A percentile compares a stretch with the other conserved stretches of the same genome.
These are phyloP conservation scores for Pseudochirops cupreus DNA, from an alignment of 2,797 vertebrate genomes.

Conservation along the genomic window DNA sequence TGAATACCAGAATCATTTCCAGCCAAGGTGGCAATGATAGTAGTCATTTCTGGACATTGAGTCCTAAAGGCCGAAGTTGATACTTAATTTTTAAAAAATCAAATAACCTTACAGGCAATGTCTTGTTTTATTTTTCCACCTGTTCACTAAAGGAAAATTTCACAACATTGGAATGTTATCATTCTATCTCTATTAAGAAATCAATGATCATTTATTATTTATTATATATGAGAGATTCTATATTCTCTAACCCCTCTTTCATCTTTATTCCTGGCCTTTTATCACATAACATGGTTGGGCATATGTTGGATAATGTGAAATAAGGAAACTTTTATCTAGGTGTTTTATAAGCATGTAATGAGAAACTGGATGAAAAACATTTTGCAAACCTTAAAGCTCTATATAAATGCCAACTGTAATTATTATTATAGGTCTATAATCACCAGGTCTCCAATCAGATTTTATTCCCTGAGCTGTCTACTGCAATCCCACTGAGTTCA, in stretches of 20 bases:
- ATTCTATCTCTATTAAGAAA: not conserved
- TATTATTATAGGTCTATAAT: not conserved
- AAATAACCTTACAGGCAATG: conserved; percentile 17
- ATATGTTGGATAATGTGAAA: not conserved
- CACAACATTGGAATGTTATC: not conserved
- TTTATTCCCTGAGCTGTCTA: not conserved
- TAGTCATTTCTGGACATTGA: not conserved
- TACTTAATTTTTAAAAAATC: conserved; percentile 23
- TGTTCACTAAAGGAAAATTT: conserved; percentile 5
- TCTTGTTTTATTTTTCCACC: conserved; percentile 6
- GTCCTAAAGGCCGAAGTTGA: not conserved
- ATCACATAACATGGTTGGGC: not conserved
- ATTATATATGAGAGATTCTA: not conserved
- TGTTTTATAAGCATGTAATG: not conserved
- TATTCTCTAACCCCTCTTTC: not conserved
- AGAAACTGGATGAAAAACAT: not conserved
- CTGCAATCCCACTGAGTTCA: not conserved
- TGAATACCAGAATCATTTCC: not conserved
- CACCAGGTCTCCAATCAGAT: not conserved
- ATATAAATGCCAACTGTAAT: not conserved
- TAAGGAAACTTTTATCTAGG: not conserved
- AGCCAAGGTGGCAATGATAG: not conserved
- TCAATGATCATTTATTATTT: not conserved
- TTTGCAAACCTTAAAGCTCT: not conserved
- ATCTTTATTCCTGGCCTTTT: not conserved